Conservation (phyloP, 2,797 vertebrate species). For the Fistularia commersonii region DNA sequence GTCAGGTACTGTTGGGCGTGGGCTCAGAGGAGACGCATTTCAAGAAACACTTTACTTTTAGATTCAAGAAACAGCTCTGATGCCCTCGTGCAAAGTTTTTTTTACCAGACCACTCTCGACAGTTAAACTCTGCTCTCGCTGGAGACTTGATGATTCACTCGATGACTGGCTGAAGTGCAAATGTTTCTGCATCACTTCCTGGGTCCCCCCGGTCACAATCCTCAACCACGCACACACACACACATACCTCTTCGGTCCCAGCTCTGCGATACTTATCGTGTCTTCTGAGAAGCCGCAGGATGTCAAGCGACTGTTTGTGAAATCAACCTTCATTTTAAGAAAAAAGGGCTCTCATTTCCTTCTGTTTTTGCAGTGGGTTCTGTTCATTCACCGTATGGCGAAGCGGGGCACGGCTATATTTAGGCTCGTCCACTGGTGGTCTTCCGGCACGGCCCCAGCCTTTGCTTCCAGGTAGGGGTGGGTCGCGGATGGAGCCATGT, state of each 20-base stretch:
- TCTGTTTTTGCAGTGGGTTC: slow-evolving; percentile 22
- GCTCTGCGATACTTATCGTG: slow-evolving; percentile 22
- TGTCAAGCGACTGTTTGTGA: slow-evolving; percentile 46
- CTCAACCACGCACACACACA: slow-evolving; percentile 1
- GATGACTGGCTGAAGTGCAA: no score
- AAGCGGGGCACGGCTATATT: slow-evolving; percentile 29
- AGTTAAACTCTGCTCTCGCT: no score
- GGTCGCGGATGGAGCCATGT: no score
- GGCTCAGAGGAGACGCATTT: no score
- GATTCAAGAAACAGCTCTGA: no score
- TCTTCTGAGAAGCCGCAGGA: slow-evolving; percentile 56
- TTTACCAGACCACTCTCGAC: no score
- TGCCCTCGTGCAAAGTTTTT: no score
- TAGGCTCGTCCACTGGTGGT: slow-evolving; percentile 1
- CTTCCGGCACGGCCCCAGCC: neutral
- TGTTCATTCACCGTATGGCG: slow-evolving; percentile 29
- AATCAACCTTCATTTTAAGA: neutral
- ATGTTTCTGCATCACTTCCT: no score
- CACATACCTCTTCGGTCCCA: slow-evolving; percentile 12
- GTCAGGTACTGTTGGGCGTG: no score
- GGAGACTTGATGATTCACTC: no score
- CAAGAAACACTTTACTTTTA: no score
- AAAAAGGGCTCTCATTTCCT: slow-evolving; percentile 12
- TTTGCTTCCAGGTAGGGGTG: slow-evolving; percentile 22
- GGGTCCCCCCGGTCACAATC: neutral